Conservation (phyloP, 64 coral and sea anemone species). For the Trachythela sp. region DNA sequence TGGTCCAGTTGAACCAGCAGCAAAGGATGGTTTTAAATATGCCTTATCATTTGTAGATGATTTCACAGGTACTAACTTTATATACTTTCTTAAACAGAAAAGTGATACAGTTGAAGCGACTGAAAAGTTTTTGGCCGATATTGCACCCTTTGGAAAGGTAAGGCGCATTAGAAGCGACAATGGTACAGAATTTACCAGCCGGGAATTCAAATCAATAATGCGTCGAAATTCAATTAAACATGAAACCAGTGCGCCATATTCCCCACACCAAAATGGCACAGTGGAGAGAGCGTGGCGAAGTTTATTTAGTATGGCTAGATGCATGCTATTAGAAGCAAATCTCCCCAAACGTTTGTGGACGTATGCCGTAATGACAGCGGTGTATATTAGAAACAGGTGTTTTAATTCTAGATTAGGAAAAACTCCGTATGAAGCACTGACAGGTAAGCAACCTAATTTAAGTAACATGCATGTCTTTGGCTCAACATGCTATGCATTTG, state of each 20-base stretch:
- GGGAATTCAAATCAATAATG: background rate
- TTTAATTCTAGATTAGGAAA: conserved; percentile 24
- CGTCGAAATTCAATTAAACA: conserved; percentile 25
- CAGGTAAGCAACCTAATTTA: conserved; percentile 28
- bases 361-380: conserved; percentile 31
- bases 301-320: conserved; percentile 38
- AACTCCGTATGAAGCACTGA: conserved; percentile 35
- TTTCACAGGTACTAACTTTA: conserved; percentile 31
- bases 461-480: conserved; percentile 42
- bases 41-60: conserved; percentile 46
- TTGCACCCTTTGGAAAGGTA: conserved; percentile 23
- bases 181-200: conserved; percentile 33
- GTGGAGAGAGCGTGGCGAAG: background rate
- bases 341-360: conserved; percentile 37
- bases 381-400: conserved; percentile 39
- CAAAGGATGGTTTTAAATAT: conserved; percentile 38
- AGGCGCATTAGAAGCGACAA: conserved; percentile 41
- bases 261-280: conserved; percentile 42
- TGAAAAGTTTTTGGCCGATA: conserved; percentile 38
- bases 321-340: conserved; percentile 28
- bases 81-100: conserved; percentile 42
- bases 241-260: conserved; percentile 28
- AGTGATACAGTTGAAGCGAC: conserved; percentile 31
- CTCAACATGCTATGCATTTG: conserved; percentile 23
- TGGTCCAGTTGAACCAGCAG: conserved; percentile 41